Evolutionary conservation across 35 echinoderm and acorn worm species (phyloP).

Genomic region (Nesometra sesokonis): DNA sequence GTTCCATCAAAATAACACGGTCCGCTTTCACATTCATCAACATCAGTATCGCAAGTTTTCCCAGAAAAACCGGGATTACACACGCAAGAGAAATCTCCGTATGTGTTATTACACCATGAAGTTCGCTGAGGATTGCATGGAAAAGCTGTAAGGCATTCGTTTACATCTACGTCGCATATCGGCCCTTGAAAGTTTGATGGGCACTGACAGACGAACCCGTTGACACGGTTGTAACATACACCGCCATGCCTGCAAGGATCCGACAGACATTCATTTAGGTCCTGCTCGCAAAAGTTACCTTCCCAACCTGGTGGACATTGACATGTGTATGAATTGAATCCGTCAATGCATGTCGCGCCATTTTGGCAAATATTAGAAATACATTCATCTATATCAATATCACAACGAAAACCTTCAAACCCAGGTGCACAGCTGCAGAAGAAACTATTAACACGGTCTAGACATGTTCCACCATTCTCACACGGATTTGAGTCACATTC

Average conservation of each 20-base stretch:
- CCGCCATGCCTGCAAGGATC: slow-evolving; percentile 59
- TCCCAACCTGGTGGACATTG: slow-evolving; percentile 39
- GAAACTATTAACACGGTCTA: slow-evolving; percentile 54
- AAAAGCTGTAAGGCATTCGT: slow-evolving; percentile 48
- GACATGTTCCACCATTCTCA: slow-evolving; percentile 42
- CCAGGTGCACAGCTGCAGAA: slow-evolving; percentile 51
- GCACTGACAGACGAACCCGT: slow-evolving; percentile 54
- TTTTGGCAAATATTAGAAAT: slow-evolving; percentile 64
- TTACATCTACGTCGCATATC: slow-evolving; percentile 47
- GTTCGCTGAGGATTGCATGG: slow-evolving; percentile 55
- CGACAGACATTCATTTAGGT: slow-evolving; percentile 79
- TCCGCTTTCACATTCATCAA: slow-evolving; percentile 72
- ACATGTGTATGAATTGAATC: slow-evolving; percentile 54
- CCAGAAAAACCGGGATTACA: slow-evolving; percentile 83
- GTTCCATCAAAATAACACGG: slow-evolving; percentile 91
- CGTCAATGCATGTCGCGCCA: slow-evolving; percentile 59
- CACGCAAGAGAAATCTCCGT: slow-evolving; percentile 62
- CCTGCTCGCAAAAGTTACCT: slow-evolving; percentile 41
- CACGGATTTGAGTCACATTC: slow-evolving; percentile 79
- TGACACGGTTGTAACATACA: slow-evolving; percentile 42
- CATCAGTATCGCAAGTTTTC: slow-evolving; percentile 48
- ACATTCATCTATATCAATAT: slow-evolving; percentile 73
- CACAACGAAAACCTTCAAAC: slow-evolving; percentile 55
- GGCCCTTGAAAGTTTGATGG: slow-evolving; percentile 34
- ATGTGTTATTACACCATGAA: slow-evolving; percentile 58